phyloP scores from a whole-genome alignment of 1,140 invertebrate species.

The Drosophila pachea region DNA sequence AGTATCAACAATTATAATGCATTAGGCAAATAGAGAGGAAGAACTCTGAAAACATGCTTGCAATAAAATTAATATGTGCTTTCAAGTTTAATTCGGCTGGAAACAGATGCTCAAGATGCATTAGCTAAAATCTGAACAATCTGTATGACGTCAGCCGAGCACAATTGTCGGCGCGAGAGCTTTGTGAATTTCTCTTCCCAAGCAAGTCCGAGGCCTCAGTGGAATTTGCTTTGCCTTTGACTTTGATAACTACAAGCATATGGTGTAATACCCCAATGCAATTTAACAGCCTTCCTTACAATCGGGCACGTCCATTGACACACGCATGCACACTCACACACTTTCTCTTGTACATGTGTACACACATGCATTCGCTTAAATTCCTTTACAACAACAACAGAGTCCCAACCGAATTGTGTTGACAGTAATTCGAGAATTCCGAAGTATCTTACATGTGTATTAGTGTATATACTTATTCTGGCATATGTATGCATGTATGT shows the following conservation, averaged over 20 bases:
- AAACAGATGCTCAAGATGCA: constrained; percentile 40
- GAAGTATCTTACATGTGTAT: no score
- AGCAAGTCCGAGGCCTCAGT: constrained; percentile 23
- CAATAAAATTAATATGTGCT: neutral
- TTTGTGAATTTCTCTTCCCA: constrained; percentile 1
- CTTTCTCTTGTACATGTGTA: no score
- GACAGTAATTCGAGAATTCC: no score
- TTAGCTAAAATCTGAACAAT: constrained; percentile 32
- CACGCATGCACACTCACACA: no score
- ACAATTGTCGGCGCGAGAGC: constrained; percentile 25
- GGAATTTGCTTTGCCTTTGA: constrained; percentile 20
- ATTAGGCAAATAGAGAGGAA: neutral
- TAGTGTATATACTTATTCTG: neutral
- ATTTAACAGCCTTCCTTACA: neutral
- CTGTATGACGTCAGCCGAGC: constrained; percentile 43
- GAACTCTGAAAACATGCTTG: neutral
- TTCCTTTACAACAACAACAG: no score
- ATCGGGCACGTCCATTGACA: no score
- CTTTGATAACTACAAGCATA: neutral
- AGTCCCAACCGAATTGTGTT: no score
- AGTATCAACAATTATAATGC: no score
- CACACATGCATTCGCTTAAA: no score
- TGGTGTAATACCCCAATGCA: neutral
- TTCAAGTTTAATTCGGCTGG: neutral
- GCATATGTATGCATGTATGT: neutral